Percentiles rank a stretch among this genome's conserved stretches.
Conservation (phyloP, 1,140 invertebrate species). For the Hypothenemus hampei region DNA sequence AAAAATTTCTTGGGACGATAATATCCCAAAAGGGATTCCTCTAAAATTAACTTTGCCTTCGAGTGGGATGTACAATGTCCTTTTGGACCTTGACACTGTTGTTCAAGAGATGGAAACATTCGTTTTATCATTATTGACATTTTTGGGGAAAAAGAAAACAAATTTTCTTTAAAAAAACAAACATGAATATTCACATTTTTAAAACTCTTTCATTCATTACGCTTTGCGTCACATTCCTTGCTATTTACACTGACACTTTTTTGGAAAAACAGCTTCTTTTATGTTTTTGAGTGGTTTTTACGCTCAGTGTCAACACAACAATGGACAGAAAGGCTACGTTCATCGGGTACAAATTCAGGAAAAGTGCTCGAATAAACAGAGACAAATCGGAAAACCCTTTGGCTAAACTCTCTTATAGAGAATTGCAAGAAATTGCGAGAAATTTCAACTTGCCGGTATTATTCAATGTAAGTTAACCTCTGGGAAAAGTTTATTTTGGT, state of each 20-base stretch:
- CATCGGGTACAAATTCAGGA: conserved; percentile 3
- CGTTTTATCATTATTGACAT: background rate
- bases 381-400: conserved; percentile 9
- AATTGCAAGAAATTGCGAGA: conserved; percentile 3
- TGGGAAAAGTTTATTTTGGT: background rate
- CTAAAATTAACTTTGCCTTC: background rate
- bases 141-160: background rate
- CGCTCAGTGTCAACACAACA: background rate
- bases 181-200: background rate
- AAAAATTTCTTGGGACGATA: background rate
- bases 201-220: background rate
- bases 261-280: background rate
- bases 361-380: conserved; percentile 6
- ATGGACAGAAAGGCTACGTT: background rate
- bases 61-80: background rate
- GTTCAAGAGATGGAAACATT: background rate
- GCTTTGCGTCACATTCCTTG: background rate
- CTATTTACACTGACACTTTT: background rate
- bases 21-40: background rate
- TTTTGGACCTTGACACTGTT: background rate
- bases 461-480: conserved; percentile 6
- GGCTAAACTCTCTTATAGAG: conserved; percentile 8
- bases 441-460: background rate
- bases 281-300: background rate
- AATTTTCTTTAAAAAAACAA: too few species aligned